Percentiles rank a stretch among this genome's conserved stretches.
Evolutionary conservation across 1,140 invertebrate genomes (phyloP).

Genomic region (Spodoptera frugiperda): DNA sequence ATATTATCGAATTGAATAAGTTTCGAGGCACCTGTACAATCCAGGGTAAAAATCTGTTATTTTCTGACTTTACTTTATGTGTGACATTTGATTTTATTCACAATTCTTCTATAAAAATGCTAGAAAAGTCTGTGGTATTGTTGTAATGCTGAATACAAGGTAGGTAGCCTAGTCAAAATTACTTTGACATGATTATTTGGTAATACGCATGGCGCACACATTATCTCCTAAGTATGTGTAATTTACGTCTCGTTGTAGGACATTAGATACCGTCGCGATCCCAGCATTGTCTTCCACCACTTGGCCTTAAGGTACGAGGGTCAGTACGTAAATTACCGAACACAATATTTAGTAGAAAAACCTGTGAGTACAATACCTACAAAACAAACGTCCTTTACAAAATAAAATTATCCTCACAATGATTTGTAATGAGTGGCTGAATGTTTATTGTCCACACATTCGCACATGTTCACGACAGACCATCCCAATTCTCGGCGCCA

Average conservation of each 20-base stretch:
- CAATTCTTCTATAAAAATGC: neutral
- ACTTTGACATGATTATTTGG: constrained; percentile 10
- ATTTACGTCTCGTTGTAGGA: constrained; percentile 12
- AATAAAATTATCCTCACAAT: constrained; percentile 47
- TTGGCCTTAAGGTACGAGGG: constrained; percentile 20
- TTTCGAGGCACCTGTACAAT: constrained; percentile 7
- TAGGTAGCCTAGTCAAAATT: neutral
- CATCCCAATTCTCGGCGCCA: constrained; percentile 71
- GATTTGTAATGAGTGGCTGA: constrained; percentile 50
- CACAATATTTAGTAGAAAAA: constrained; percentile 19
- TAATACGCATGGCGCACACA: neutral
- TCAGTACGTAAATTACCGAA: constrained; percentile 36
- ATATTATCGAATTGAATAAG: constrained; percentile 27
- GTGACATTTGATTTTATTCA: neutral
- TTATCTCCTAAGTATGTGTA: constrained; percentile 15
- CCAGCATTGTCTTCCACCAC: constrained; percentile 26
- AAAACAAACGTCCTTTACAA: constrained; percentile 37
- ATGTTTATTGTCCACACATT: constrained; percentile 57
- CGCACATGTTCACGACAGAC: constrained; percentile 60
- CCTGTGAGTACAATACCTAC: constrained; percentile 30
- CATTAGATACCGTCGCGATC: constrained; percentile 21
- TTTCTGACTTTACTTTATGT: neutral
- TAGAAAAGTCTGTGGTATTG: neutral
- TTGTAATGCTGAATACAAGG: neutral
- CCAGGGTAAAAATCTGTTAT: neutral